Evolutionary conservation across 2,113 vertebrate genomes (phyloP), one percentile per base, ranked within the genome.

Genomic region (Stegastes partitus): DNA sequence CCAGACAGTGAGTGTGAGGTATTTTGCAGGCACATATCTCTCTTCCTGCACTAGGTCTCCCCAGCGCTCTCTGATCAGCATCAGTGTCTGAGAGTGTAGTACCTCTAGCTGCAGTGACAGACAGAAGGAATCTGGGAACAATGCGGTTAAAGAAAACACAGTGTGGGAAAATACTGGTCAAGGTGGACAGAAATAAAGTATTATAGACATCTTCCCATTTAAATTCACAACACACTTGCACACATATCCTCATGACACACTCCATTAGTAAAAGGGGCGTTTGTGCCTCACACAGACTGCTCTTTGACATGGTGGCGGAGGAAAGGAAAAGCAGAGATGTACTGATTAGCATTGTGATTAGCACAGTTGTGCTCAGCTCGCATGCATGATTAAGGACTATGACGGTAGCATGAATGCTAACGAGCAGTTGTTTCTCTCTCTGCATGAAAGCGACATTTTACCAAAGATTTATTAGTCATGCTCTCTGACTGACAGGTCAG

Each of bases 41-140:
- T 99, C 98, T 83, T 99, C 97, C 85, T 99, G 98, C 76, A 99
- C 98, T 51, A 99, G 95, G 92, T 99, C 98, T n/a, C 98, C 98
- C 98, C 98, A 99, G 26, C 98, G 96, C 91, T 99, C 98, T 56
- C 97, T 94, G 77, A 99, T 95, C 87, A 99, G 94, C 97, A 98
- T 97, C 68, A 97, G 89, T 21, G 97, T 98, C 90, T 99, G 98
- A 19, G 97, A 99, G 93, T 99, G 98, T 54, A 99, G 91, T 53
- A 99, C 98, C 92, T 99, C 98, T 68, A 99, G 93, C 89, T 99
- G 98, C 87, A 99, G 97, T 2, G 98, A 99, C 79, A 99, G 91
- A 90, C 98, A 99, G 91, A 99, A 99, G 28, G 97, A 99, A 92
- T 99, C 98, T 99, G 94, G 86, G 34, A 2, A 79, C 0, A 16